A percentile compares a stretch with the other conserved stretches of the same genome.
Conservation (phyloP, 2,113 vertebrate species). For the Catagonus wagneri region DNA sequence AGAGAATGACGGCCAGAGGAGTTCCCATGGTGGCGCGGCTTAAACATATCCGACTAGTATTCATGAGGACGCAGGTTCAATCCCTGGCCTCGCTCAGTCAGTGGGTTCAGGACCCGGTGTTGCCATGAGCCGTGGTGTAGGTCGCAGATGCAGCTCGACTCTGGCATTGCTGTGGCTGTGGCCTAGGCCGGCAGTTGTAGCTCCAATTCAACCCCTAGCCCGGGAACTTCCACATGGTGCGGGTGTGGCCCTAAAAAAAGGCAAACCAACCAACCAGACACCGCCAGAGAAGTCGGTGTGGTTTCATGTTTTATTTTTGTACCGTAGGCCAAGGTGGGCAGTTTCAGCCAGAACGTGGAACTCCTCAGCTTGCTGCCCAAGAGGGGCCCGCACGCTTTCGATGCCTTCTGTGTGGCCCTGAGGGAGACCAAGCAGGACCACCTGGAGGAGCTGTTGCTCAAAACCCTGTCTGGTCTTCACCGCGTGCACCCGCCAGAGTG, state of each 20-base stretch:
- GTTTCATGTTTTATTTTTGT: neutral
- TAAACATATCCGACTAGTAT: too few species aligned
- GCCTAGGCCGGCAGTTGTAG: too few species aligned
- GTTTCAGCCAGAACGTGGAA: conserved; percentile 90
- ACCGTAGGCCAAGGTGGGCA: conserved; percentile 89
- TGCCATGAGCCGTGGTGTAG: too few species aligned
- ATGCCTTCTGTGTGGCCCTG: conserved; percentile 93
- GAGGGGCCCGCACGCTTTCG: conserved; percentile 94
- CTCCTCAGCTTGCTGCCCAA: conserved; percentile 94
- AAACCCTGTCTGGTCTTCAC: conserved; percentile 59
- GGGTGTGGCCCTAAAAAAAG: too few species aligned
- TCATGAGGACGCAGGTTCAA: too few species aligned
- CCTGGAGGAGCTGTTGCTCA: conserved; percentile 86
- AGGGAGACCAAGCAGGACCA: conserved; percentile 94
- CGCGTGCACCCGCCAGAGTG: conserved; percentile 76
- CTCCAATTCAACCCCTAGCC: too few species aligned
- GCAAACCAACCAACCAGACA: too few species aligned
- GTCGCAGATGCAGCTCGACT: too few species aligned
- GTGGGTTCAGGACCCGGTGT: too few species aligned
- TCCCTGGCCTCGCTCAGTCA: too few species aligned
- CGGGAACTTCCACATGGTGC: too few species aligned
- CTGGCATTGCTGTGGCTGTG: too few species aligned
- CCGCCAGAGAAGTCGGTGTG: neutral
- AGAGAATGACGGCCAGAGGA: neutral
- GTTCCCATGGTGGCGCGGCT: neutral